Base-by-base conservation (phyloP, 2,113 vertebrate species). In the Pterophyllum scalare region DNA sequence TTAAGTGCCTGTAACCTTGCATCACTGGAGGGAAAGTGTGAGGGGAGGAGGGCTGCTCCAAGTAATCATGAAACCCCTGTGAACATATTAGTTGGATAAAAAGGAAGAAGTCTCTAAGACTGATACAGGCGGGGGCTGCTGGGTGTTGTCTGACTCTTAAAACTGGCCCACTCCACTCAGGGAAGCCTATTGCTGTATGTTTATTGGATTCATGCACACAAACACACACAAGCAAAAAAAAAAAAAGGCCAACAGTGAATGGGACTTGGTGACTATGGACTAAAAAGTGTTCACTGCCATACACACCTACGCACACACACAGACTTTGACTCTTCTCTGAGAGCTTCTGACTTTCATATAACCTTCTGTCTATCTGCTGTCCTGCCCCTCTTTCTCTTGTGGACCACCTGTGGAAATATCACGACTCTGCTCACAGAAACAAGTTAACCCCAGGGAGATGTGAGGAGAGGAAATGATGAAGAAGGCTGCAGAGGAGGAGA, bases 101-200 rank as follows among this genome's bases (percentile, higher is more conserved):
- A 61, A 38, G 33, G 62, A 80, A 79, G 78, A 56, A 62, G 58
- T 88, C 60, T 87, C 22, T 17, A 61, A 58, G 72, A 86, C 67
- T 64, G 81, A 67, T 86, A 81, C 76, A 49, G 15, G 15, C 15
- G 15, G 76, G 83, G 78, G 81, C 81, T 81, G 83, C 67, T 59
- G 86, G 88, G 84, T 85, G 85, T 80, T 67, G 82, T 82, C 85
- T 75, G 83, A 89, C 84, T 86, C 83, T 83, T 82, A 64, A 89
- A 90, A 81, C 88, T 77, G 89, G 88, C 91, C 91, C 92, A 88
- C 88, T 93, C 93, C 92, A 93, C 94, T 95, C 94, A 95, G 94
- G 94, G 94, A 95, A 92, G 92, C 90, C 77, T 82, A 84, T 92
- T 79, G 93, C 92, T 92, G 91, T 92, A 92, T 74, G 87, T 87